Conservation (phyloP, 64 coral and sea anemone species). For the Montipora sp. region DNA sequence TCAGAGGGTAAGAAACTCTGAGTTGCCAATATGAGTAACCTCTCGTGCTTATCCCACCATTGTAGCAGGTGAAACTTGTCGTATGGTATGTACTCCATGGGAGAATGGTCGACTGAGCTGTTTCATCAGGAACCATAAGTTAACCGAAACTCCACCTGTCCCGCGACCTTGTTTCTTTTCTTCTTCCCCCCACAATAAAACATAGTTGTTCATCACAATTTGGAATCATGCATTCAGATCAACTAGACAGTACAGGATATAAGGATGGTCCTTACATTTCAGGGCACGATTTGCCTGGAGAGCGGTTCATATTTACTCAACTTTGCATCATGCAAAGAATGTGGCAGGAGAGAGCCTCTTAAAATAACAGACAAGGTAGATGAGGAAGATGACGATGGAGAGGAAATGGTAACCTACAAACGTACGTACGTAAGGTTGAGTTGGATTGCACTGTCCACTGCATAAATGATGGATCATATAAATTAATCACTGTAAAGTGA, state of each 20-base stretch:
- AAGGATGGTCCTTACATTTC: neutral
- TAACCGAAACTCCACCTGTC: too few relatives aligned
- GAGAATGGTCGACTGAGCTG: too few relatives aligned
- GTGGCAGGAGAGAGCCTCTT: conserved; percentile 72
- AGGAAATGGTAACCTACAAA: conserved; percentile 91
- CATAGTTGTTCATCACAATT: too few relatives aligned
- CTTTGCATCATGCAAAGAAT: conserved; percentile 79
- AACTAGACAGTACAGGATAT: too few relatives aligned
- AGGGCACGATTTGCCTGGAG: conserved; percentile 88
- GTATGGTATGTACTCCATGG: too few relatives aligned
- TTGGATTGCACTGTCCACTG: neutral
- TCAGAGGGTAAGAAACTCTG: conserved; percentile 62
- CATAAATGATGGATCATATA: too few relatives aligned
- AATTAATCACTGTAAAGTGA: too few relatives aligned
- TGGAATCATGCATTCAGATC: too few relatives aligned
- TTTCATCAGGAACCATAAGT: too few relatives aligned
- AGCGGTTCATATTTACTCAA: conserved; percentile 88
- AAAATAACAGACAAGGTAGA: conserved; percentile 50
- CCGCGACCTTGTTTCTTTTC: too few relatives aligned
- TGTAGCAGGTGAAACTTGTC: neutral
- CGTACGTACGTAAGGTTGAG: conserved; percentile 48
- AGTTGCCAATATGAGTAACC: neutral
- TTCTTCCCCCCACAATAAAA: too few relatives aligned
- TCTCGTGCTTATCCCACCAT: neutral
- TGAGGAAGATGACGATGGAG: conserved; percentile 75